Evolutionary conservation across 2,888 invertebrate genomes (phyloP).

Genomic region (Caradrina clavipalpis): DNA sequence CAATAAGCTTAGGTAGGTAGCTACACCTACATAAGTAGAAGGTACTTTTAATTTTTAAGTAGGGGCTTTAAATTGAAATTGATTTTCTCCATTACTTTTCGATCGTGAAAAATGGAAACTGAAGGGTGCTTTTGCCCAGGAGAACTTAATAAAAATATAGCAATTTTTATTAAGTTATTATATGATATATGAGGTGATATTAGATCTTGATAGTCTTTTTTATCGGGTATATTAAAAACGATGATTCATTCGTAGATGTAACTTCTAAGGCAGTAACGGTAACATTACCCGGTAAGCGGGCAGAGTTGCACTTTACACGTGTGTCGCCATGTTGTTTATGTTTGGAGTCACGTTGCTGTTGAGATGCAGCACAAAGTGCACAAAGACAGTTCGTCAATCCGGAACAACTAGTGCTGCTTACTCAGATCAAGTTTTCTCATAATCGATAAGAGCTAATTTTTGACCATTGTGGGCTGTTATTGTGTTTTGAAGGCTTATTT

Average conservation of each 20-base stretch:
- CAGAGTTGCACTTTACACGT: constrained; percentile 60
- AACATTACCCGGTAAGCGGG: constrained; percentile 39
- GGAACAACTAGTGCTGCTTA: constrained; percentile 50
- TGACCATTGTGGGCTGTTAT: not conserved
- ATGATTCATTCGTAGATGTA: constrained; percentile 2
- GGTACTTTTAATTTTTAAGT: not conserved
- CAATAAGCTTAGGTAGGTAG: not conserved
- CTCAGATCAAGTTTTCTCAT: constrained; percentile 8
- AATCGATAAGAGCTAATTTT: constrained; percentile 6
- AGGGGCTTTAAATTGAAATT: no score
- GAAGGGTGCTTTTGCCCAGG: no score
- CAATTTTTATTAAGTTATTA: no score
- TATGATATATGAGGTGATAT: no score
- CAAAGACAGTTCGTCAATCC: constrained; percentile 43
- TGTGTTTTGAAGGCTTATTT: not conserved
- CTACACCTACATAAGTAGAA: not conserved
- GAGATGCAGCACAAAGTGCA: constrained; percentile 65
- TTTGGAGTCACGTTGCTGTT: constrained; percentile 72
- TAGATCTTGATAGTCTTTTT: not conserved
- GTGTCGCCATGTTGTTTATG: constrained; percentile 69
- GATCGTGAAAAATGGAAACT: no score
- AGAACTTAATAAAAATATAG: no score
- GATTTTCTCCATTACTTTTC: no score
- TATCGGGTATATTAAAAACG: not conserved
- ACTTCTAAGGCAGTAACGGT: constrained; percentile 32